These are phyloP conservation scores for Harmothoe impar DNA, from an alignment of 2,888 invertebrate species.

Conservation along the genomic window DNA sequence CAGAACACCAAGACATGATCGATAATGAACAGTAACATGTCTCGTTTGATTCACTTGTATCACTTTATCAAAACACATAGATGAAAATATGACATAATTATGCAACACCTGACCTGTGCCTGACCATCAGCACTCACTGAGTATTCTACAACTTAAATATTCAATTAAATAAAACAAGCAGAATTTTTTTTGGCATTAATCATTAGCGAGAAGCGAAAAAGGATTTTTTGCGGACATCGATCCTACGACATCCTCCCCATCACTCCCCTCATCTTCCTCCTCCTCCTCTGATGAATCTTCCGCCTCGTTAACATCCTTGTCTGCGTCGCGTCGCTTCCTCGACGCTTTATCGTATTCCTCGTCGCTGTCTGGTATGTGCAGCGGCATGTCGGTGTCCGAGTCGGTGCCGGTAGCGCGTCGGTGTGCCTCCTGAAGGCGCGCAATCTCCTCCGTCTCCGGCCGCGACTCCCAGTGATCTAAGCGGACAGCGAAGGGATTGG, in stretches of 20 bases:
- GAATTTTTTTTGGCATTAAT: too few relatives aligned
- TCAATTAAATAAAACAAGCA: too few relatives aligned
- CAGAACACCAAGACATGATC: too few relatives aligned
- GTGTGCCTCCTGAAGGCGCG: constrained; percentile 85
- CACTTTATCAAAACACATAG: too few relatives aligned
- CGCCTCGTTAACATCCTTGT: constrained; percentile 73
- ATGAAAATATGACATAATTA: too few relatives aligned
- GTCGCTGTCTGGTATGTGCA: constrained; percentile 64
- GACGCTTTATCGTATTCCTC: constrained; percentile 34
- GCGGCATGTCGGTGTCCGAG: constrained; percentile 28
- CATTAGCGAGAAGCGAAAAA: background rate
- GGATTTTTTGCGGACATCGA: background rate
- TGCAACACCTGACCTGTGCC: too few relatives aligned
- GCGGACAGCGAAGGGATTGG: constrained; percentile 66
- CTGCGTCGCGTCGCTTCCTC: constrained; percentile 84
- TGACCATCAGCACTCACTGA: too few relatives aligned
- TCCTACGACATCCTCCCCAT: constrained; percentile 39
- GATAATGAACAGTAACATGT: too few relatives aligned
- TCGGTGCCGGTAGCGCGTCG: constrained; percentile 60
- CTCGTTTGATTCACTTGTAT: too few relatives aligned
- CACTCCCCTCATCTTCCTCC: constrained; percentile 76
- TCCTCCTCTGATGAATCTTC: constrained; percentile 73
- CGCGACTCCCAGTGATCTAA: constrained; percentile 87
- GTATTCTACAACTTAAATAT: too few relatives aligned
- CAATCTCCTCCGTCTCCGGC: constrained; percentile 85